Percentiles rank a stretch among this genome's conserved stretches.
Conservation (phyloP, 2,113 vertebrate genomes). For the Nothoprocta pentlandii region DNA sequence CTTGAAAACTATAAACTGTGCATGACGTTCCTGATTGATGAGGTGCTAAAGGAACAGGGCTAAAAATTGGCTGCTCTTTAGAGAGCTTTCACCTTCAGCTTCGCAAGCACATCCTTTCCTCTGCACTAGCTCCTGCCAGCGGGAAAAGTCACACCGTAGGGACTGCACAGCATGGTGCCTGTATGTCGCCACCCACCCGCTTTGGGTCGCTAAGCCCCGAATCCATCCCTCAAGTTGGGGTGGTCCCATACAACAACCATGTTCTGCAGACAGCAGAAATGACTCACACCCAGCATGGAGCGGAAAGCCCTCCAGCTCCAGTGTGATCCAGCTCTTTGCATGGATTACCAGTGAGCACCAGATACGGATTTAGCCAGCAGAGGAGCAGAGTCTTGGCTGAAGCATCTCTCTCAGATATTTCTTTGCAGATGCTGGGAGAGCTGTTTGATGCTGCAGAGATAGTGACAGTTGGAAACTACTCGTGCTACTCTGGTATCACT, state of each 20-base stretch:
- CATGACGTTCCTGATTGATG: not conserved
- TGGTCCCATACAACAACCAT: not conserved
- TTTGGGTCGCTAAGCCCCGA: not conserved
- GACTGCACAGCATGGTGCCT: not conserved
- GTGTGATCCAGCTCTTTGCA: not conserved
- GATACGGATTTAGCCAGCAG: no score
- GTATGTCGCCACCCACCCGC: not conserved
- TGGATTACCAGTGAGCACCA: not conserved
- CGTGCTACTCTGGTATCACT: not conserved
- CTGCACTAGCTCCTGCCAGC: not conserved
- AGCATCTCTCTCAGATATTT: not conserved
- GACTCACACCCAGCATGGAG: not conserved
- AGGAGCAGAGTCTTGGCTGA: not conserved
- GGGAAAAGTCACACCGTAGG: not conserved
- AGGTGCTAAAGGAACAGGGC: not conserved
- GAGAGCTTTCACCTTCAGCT: not conserved
- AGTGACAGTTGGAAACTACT: not conserved
- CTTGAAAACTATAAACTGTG: not conserved
- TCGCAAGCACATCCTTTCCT: not conserved
- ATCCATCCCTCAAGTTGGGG: not conserved
- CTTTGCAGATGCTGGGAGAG: not conserved
- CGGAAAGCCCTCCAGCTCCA: not conserved
- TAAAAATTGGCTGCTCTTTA: not conserved
- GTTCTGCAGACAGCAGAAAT: no score
- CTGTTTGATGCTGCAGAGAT: not conserved